Conservation (phyloP, 2,113 vertebrate genomes). For the Cyphomyrus plagiostoma region DNA sequence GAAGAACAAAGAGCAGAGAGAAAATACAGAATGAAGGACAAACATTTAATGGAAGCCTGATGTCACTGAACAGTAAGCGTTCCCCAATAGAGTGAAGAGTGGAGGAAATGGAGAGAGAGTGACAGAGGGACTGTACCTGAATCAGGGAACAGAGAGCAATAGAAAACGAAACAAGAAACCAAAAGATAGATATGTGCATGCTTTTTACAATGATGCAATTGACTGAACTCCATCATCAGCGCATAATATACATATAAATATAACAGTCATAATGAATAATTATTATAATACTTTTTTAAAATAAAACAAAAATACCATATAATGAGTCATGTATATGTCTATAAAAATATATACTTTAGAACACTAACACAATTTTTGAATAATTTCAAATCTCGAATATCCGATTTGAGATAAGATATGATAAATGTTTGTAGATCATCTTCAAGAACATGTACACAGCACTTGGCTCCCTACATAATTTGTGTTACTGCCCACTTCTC, state of each 20-base stretch:
- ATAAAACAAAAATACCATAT: constrained; percentile 45
- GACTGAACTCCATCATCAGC: constrained; percentile 50
- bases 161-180: constrained; percentile 40
- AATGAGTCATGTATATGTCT: constrained; percentile 53
- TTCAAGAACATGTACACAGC: not conserved
- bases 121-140: constrained; percentile 30
- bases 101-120: constrained; percentile 16
- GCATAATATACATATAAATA: constrained; percentile 49
- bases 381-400: constrained; percentile 34
- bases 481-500: not conserved
- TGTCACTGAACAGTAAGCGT: constrained; percentile 38
- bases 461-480: not conserved
- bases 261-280: constrained; percentile 45
- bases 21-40: constrained; percentile 5
- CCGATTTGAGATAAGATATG: not conserved
- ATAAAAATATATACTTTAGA: constrained; percentile 35
- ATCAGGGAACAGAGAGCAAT: constrained; percentile 9
- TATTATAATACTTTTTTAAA: constrained; percentile 54
- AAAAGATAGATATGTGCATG: constrained; percentile 62
- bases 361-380: constrained; percentile 28
- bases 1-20: constrained; percentile 15
- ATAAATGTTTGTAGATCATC: constrained; percentile 27
- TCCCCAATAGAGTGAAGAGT: constrained; percentile 32
- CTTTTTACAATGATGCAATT: constrained; percentile 52
- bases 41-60: constrained; percentile 55